These are phyloP conservation scores for Scaptomyza reducta DNA, from an alignment of 2,888 invertebrate species.

Conservation along the genomic window DNA sequence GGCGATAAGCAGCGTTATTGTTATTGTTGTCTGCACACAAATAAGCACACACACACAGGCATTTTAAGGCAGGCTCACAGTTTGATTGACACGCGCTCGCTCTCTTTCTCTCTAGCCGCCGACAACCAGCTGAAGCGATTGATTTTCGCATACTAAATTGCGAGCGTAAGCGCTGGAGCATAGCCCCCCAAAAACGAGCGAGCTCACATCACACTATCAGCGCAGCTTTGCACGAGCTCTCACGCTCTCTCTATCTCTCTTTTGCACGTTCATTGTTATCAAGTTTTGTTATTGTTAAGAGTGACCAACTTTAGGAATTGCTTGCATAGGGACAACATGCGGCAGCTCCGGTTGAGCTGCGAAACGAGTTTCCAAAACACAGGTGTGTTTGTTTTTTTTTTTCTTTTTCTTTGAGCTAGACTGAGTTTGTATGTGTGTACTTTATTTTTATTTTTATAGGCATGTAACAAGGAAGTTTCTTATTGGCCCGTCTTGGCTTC, in stretches of 20 bases:
- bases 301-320: constrained; percentile 62
- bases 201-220: constrained; percentile 64
- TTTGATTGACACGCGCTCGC: constrained; percentile 45
- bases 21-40: constrained; percentile 47
- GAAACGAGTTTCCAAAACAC: constrained; percentile 66
- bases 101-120: constrained; percentile 17
- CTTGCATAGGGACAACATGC: constrained; percentile 39
- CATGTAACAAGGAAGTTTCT: constrained; percentile 60
- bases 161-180: constrained; percentile 48
- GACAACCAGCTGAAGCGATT: constrained; percentile 73
- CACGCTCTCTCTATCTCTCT: constrained; percentile 22
- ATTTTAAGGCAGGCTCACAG: constrained; percentile 63
- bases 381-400: constrained; percentile 33
- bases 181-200: constrained; percentile 35
- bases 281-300: constrained; percentile 57
- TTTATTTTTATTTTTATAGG: constrained; percentile 3
- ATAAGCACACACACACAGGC: constrained; percentile 17
- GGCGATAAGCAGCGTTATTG: constrained; percentile 65
- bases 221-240: constrained; percentile 48
- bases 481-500: constrained; percentile 6
- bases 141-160: constrained; percentile 79
- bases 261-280: constrained; percentile 61
- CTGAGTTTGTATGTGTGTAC: background rate
- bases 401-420: constrained; percentile 4
- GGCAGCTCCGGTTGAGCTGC: constrained; percentile 42